Conservation (phyloP, 2,888 invertebrate species). For the Lamellibrachia satsuma region DNA sequence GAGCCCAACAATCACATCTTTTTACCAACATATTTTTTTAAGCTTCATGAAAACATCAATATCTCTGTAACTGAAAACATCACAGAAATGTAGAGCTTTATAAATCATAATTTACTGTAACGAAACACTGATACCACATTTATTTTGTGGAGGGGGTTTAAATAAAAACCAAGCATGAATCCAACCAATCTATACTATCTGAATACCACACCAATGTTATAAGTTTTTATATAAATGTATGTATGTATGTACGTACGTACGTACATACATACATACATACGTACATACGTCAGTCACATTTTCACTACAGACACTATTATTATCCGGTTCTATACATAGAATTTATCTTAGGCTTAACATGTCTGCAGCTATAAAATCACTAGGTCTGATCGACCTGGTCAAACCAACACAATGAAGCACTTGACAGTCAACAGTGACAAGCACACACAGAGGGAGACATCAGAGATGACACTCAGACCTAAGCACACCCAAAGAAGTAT, state of each 20-base stretch:
- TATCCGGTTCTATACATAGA: not conserved
- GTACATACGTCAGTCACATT: not conserved
- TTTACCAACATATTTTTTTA: not conserved
- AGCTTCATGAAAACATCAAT: not conserved
- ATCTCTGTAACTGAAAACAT: not conserved
- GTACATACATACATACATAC: no score
- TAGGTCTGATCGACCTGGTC: not conserved
- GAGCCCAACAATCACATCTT: no score
- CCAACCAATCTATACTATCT: not conserved
- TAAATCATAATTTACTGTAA: no score
- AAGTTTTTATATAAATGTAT: no score
- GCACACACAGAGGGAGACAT: not conserved
- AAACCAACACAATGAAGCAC: conserved; percentile 10
- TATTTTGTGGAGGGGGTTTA: not conserved
- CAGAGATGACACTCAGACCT: not conserved
- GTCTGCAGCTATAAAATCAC: not conserved
- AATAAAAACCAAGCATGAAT: not conserved
- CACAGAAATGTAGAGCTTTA: no score
- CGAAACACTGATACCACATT: no score
- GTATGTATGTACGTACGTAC: no score
- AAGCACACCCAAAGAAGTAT: not conserved
- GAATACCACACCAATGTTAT: no score
- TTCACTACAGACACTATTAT: not conserved
- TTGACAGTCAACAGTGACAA: not conserved
- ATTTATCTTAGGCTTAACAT: not conserved